phyloP scores from a whole-genome alignment of 2,113 vertebrate species.

The Picathartes gymnocephalus region DNA sequence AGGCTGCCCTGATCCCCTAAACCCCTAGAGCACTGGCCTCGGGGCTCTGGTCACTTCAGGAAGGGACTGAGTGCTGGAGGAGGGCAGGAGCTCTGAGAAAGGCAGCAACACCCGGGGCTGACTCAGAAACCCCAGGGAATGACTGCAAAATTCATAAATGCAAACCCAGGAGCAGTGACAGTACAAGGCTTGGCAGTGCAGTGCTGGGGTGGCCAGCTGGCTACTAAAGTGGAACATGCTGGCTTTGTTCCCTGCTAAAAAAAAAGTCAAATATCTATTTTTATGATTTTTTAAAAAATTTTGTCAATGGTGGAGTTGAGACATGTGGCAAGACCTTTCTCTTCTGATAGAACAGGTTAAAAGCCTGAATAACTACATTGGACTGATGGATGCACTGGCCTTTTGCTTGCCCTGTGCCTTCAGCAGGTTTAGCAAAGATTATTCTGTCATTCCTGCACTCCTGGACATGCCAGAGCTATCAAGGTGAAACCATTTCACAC shows the following conservation, averaged over 20 bases:
- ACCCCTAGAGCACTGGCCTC: not conserved
- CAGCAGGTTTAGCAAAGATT: constrained; percentile 25
- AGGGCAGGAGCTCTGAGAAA: not conserved
- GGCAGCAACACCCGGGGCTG: not conserved
- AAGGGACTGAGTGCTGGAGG: not conserved
- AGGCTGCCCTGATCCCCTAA: accelerated
- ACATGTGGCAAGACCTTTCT: not conserved
- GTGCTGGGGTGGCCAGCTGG: not conserved
- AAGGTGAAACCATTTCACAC: not conserved
- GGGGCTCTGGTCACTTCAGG: not conserved
- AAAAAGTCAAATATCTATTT: not conserved
- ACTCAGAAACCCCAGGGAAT: not conserved
- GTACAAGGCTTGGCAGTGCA: not conserved
- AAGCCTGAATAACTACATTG: not conserved
- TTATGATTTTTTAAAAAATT: not conserved
- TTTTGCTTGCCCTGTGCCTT: not conserved
- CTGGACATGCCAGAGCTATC: not conserved
- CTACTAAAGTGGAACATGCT: not conserved
- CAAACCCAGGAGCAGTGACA: not conserved
- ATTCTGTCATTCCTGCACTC: constrained; percentile 10
- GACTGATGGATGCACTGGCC: not conserved
- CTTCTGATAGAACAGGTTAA: not conserved
- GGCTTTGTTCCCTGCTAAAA: not conserved
- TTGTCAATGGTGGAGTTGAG: not conserved
- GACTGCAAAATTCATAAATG: not conserved